phyloP scores from a whole-genome alignment of 2,113 vertebrate genomes.

The Coptodon bakossiorum region DNA sequence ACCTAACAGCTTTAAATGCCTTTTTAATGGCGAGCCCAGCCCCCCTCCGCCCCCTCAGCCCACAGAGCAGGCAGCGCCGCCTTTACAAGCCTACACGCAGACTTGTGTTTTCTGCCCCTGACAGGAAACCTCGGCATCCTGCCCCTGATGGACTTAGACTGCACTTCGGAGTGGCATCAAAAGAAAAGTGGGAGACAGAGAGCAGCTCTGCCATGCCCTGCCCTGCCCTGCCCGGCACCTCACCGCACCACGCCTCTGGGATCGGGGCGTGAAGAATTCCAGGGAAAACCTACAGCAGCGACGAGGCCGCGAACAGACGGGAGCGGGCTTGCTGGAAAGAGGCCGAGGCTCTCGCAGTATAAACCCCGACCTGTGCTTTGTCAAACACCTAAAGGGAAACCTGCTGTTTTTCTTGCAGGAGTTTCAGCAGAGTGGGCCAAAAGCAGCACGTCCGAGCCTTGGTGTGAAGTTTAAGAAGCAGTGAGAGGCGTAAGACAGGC shows the following conservation, averaged over 20 bases:
- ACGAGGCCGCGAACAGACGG: slow-evolving; percentile 2
- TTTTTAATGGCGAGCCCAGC: slow-evolving; percentile 29
- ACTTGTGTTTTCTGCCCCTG: slow-evolving; percentile 9
- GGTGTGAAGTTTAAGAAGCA: background rate
- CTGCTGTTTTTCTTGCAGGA: slow-evolving; percentile 2
- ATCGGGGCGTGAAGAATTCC: slow-evolving; percentile 30
- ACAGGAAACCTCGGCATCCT: slow-evolving; percentile 61
- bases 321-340: slow-evolving; percentile 17
- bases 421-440: background rate
- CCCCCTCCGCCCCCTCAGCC: background rate
- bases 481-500: background rate
- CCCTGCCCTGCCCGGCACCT: background rate
- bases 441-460: background rate
- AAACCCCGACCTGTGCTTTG: slow-evolving; percentile 1
- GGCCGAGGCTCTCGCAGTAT: background rate
- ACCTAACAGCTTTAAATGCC: slow-evolving; percentile 25
- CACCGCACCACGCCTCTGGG: slow-evolving; percentile 22
- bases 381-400: slow-evolving; percentile 19
- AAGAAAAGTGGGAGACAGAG: background rate
- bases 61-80: background rate
- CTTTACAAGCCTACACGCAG: slow-evolving; percentile 36
- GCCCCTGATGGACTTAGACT: slow-evolving; percentile 19
- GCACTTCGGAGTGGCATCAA: slow-evolving; percentile 38
- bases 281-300: slow-evolving; percentile 37
- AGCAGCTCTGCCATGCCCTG: slow-evolving; percentile 4